phyloP scores from a whole-genome alignment of 2,113 vertebrate species.

The Gasterosteus nipponicus region DNA sequence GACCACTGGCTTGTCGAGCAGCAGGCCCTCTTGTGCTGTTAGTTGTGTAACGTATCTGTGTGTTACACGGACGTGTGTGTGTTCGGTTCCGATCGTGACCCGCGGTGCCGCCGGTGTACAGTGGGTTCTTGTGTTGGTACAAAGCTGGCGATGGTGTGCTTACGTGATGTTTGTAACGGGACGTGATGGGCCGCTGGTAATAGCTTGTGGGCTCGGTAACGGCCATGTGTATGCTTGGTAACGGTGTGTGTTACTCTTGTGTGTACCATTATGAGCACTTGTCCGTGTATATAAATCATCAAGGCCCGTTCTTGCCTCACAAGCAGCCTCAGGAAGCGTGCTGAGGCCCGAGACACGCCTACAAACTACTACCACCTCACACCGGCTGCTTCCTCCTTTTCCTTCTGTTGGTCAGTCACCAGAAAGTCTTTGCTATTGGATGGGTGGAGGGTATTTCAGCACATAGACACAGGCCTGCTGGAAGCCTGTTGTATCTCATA shows the following conservation, averaged over 20 bases:
- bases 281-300: constrained; percentile 72
- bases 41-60: not conserved
- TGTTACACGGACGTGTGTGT: constrained; percentile 7
- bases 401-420: constrained; percentile 21
- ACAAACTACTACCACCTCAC: constrained; percentile 26
- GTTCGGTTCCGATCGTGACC: not conserved
- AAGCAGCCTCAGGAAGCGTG: constrained; percentile 37
- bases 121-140: constrained; percentile 16
- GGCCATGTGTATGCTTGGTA: constrained; percentile 25
- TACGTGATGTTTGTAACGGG: constrained; percentile 11
- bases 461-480: not conserved
- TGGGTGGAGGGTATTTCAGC: not conserved
- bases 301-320: constrained; percentile 57
- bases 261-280: constrained; percentile 57
- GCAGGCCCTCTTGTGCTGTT: not conserved
- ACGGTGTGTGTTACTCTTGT: constrained; percentile 26
- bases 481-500: not conserved
- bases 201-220: constrained; percentile 39
- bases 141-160: constrained; percentile 18
- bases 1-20: not conserved
- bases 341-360: constrained; percentile 7
- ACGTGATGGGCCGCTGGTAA: constrained; percentile 42
- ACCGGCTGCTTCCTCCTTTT: constrained; percentile 26
- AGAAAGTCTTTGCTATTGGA: constrained; percentile 11
- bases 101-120: constrained; percentile 30